Evolutionary conservation across 1,140 invertebrate genomes (phyloP), one percentile per base, ranked within the genome.

Genomic region (Dermatophagoides farinae): DNA sequence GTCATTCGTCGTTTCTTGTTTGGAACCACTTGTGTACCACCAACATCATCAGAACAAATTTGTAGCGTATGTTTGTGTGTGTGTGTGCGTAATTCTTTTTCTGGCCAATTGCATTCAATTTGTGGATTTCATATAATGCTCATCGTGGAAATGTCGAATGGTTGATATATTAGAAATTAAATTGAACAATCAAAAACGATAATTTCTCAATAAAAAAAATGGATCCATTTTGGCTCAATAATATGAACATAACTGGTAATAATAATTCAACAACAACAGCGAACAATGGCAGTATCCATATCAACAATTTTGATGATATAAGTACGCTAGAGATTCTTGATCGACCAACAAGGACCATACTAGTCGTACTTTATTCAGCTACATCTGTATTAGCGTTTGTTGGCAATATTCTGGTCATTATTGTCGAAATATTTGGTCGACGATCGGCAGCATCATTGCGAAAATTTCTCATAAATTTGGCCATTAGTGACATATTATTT

Each of bases 401-500:
- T 6, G 71, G 72, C 0, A 74, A 74, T 54, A 62, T 70, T 1
- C 70, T 69, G 1, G 72, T 71, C 4, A 72, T 74, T 44, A 64
- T 70, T 22, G 71, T 74, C 1, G 65, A 73, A 10, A 63, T 68
- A 10, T 63, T 71, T 14, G 71, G 71, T 2, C 70, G 68, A 54
- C 65, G 71, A 62, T 73, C 69, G 10, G 68, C 68, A 0, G 60
- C 65, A 39, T 68, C 71, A 25, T 60, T 75, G 8, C 63, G 71
- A 39, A 68, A 67, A 9, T 75, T 72, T 61, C 69, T 75, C 8
- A 69, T 75, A 55, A 75, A 74, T 64, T 61, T 75, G 50, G 71
- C 73, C 0, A 64, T 72, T 18, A 70, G 71, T n/a, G 73, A 75
- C 53, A 67, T 75, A 37, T 67, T 68, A 31, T 73, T 75, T 72